phyloP scores from a whole-genome alignment of 2,888 invertebrate species.

The Atrina japonica region DNA sequence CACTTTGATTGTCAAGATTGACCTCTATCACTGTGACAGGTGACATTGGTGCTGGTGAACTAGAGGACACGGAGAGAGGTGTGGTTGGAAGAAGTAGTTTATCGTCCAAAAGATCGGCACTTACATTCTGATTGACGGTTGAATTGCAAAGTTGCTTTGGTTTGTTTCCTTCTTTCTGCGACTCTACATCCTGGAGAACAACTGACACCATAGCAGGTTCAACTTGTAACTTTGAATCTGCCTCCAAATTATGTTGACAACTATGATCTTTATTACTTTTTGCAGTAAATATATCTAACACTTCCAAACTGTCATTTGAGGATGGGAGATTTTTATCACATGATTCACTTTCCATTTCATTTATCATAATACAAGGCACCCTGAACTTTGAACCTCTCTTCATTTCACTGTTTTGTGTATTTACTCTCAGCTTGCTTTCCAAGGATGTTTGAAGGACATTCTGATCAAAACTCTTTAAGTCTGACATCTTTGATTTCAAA shows the following conservation, averaged over 20 bases:
- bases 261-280: slow-evolving; percentile 14
- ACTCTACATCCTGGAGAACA: slow-evolving; percentile 60
- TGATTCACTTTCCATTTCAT: neutral
- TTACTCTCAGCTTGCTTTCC: slow-evolving; percentile 2
- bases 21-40: slow-evolving; percentile 77
- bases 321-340: neutral
- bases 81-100: slow-evolving; percentile 14
- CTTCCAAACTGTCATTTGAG: slow-evolving; percentile 59
- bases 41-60: slow-evolving; percentile 64
- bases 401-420: neutral
- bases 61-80: slow-evolving; percentile 49
- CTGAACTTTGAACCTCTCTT: neutral
- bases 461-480: slow-evolving; percentile 1
- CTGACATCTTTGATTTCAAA: neutral
- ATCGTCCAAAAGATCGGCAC: slow-evolving; percentile 18
- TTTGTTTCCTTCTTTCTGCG: neutral
- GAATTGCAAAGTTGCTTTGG: too few relatives aligned
- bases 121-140: slow-evolving; percentile 8
- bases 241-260: neutral
- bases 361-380: slow-evolving; percentile 19
- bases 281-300: slow-evolving; percentile 64
- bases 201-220: slow-evolving; percentile 65
- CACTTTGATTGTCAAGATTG: slow-evolving; percentile 75
- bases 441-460: too few relatives aligned
- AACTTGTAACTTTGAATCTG: slow-evolving; percentile 1